Conservation (phyloP, 2,113 vertebrate genomes). For the Tychaedon coryphoeus region DNA sequence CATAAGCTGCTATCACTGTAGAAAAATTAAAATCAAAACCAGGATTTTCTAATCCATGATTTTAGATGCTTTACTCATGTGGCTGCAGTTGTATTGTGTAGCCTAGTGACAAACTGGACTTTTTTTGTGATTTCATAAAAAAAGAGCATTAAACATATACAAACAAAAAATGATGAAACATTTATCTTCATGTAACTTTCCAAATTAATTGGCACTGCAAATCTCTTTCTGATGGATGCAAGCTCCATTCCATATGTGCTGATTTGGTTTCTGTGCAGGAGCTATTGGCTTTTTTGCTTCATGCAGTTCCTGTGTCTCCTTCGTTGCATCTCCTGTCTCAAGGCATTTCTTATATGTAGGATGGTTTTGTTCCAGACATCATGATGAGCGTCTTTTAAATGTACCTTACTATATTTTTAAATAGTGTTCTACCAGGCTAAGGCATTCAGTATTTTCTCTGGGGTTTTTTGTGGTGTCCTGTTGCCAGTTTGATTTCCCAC, state of each 20-base stretch:
- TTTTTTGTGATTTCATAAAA: not conserved
- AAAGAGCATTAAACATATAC: rapidly evolving
- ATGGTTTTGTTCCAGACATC: not conserved
- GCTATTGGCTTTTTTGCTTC: not conserved
- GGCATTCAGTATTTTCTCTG: not conserved
- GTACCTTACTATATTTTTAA: not conserved
- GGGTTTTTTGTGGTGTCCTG: not conserved
- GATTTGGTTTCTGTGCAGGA: not conserved
- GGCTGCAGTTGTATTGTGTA: not conserved
- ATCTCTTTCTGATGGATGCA: not conserved
- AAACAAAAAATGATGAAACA: not conserved
- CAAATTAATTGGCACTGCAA: not conserved
- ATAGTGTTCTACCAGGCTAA: not conserved
- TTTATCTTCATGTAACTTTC: not conserved
- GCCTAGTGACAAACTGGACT: not conserved
- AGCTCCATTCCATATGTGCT: rapidly evolving
- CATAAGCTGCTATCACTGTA: not conserved
- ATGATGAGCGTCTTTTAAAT: not conserved
- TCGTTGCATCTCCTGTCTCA: not conserved
- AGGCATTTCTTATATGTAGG: not conserved
- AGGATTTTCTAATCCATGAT: not conserved
- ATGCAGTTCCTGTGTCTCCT: not conserved
- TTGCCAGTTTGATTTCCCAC: not conserved
- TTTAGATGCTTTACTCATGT: not conserved
- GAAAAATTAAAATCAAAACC: not conserved